These are phyloP conservation scores for Tachysurus vachellii DNA, from an alignment of 2,113 vertebrate species.

Conservation along the genomic window DNA sequence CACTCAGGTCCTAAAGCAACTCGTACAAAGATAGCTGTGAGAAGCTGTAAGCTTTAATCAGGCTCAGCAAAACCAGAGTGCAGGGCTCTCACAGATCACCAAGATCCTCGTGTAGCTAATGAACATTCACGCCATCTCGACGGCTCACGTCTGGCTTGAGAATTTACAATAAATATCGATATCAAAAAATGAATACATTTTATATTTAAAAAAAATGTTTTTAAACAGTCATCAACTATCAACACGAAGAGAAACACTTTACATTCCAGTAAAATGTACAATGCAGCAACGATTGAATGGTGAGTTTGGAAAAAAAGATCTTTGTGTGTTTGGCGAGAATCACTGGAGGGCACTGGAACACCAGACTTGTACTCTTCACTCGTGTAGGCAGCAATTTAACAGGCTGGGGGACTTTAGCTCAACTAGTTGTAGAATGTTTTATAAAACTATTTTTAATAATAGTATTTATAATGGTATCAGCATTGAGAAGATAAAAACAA, in stretches of 20 bases:
- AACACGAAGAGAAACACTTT: slow-evolving; percentile 73
- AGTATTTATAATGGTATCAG: slow-evolving; percentile 43
- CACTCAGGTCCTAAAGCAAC: not conserved
- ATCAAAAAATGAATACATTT: slow-evolving; percentile 59
- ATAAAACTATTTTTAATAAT: slow-evolving; percentile 34
- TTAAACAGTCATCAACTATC: slow-evolving; percentile 60
- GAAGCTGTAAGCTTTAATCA: not conserved
- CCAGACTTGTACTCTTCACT: slow-evolving; percentile 48
- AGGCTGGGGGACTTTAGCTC: slow-evolving; percentile 46
- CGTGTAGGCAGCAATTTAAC: slow-evolving; percentile 54
- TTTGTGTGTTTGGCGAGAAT: slow-evolving; percentile 45
- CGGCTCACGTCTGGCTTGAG: slow-evolving; percentile 39
- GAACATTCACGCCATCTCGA: slow-evolving; percentile 44
- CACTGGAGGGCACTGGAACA: slow-evolving; percentile 44
- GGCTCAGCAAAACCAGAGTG: not conserved
- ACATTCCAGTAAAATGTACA: slow-evolving; percentile 81
- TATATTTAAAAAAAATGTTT: slow-evolving; percentile 56
- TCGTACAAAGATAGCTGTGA: not conserved
- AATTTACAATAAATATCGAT: slow-evolving; percentile 77
- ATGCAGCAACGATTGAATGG: slow-evolving; percentile 71
- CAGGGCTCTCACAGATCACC: not conserved
- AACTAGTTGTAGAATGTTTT: slow-evolving; percentile 44
- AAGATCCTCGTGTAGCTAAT: slow-evolving; percentile 47
- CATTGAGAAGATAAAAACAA: slow-evolving; percentile 9
- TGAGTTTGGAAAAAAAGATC: slow-evolving; percentile 66